Conservation (phyloP, 2,113 vertebrate species). For the Otus sunia region DNA sequence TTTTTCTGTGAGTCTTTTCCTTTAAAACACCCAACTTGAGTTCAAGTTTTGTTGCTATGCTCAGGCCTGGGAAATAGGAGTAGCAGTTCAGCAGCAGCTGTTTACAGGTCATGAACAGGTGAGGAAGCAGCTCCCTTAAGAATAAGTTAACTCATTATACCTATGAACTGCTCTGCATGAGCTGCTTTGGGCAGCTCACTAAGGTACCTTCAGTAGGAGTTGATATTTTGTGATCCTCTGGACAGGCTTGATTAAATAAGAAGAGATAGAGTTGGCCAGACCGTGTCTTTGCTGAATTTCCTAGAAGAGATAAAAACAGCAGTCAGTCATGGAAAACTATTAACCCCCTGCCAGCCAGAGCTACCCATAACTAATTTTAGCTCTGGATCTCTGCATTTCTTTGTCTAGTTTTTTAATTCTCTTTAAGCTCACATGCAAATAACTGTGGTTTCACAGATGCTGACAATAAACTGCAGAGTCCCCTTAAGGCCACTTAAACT, state of each 20-base stretch:
- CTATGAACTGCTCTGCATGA: not conserved
- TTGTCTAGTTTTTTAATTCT: not conserved
- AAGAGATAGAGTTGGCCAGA: slow-evolving; percentile 96
- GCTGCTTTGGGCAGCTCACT: not conserved
- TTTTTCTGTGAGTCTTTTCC: not conserved
- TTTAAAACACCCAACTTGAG: not conserved
- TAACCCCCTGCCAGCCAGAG: not conserved
- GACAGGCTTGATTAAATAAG: slow-evolving; percentile 98
- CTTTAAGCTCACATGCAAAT: not conserved
- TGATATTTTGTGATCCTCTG: slow-evolving; percentile 99
- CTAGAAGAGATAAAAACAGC: slow-evolving; percentile 68
- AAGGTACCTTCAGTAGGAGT: slow-evolving; percentile 90
- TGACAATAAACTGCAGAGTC: not conserved
- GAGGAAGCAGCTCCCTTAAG: not conserved
- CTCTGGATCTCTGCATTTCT: not conserved
- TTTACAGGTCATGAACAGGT: not conserved
- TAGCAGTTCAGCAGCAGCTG: not conserved
- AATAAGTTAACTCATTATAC: not conserved
- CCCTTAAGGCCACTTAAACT: not conserved
- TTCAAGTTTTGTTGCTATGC: not conserved
- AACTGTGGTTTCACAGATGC: not conserved
- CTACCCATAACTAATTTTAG: not conserved
- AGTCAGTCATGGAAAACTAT: not conserved
- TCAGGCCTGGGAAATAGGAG: not conserved
- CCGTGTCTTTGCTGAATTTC: slow-evolving; percentile 96